A percentile compares a stretch with the other conserved stretches of the same genome.
These are phyloP conservation scores for Pomacea canaliculata DNA, from an alignment of 2,888 invertebrate genomes.

Conservation along the genomic window DNA sequence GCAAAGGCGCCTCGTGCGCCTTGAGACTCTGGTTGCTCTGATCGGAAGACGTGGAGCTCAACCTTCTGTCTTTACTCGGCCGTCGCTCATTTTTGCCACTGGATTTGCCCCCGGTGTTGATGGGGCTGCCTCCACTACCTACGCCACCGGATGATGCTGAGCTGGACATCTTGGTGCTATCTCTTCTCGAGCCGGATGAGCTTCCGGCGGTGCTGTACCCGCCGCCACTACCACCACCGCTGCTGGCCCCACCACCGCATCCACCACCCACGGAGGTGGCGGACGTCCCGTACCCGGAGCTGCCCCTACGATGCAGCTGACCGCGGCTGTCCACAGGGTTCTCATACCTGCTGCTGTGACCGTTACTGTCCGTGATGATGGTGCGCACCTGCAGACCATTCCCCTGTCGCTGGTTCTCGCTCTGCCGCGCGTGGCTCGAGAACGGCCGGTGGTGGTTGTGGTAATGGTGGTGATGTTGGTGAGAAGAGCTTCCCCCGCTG, in stretches of 20 bases:
- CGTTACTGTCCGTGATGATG: constrained; percentile 25
- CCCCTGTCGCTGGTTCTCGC: not conserved
- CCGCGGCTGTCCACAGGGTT: not conserved
- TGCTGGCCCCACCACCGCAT: not conserved
- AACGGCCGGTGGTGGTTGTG: not conserved
- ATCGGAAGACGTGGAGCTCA: constrained; percentile 16
- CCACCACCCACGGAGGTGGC: not conserved
- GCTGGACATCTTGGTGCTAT: not conserved
- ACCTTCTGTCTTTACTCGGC: constrained; percentile 2
- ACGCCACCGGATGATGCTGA: not conserved
- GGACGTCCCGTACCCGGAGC: not conserved
- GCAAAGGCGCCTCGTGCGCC: constrained; percentile 1
- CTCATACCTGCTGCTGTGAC: constrained; percentile 15
- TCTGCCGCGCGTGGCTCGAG: no score
- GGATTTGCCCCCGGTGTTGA: not conserved
- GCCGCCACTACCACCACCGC: constrained; percentile 2
- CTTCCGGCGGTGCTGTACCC: not conserved
- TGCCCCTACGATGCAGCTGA: not conserved
- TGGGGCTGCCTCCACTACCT: not conserved
- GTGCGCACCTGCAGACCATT: constrained; percentile 9
- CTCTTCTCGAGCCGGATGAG: not conserved
- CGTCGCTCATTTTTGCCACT: not conserved
- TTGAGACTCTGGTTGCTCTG: constrained; percentile 7
- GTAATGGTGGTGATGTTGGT: not conserved
- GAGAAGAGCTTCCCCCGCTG: not conserved